Evolutionary conservation across 2,797 vertebrate species (phyloP).

Genomic region (Yasuhikotakia modesta): DNA sequence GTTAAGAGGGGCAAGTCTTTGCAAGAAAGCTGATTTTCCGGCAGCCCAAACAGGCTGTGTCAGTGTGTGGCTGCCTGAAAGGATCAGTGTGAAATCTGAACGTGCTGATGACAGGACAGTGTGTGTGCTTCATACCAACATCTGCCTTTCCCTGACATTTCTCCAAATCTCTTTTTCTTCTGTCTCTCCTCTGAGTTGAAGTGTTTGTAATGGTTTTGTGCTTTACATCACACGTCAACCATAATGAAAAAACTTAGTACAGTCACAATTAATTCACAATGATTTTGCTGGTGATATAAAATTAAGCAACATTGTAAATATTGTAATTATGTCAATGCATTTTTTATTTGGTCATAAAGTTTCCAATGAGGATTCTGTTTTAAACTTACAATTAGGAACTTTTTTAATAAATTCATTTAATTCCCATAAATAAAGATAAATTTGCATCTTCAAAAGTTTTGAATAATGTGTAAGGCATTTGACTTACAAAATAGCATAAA

Average conservation of each 20-base stretch:
- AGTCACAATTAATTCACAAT: not conserved
- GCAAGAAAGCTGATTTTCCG: constrained; percentile 55
- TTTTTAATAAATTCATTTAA: too few species aligned
- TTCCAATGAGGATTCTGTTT: too few species aligned
- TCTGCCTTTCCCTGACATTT: not conserved
- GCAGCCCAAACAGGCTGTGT: constrained; percentile 30
- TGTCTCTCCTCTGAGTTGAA: not conserved
- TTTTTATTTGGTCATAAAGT: too few species aligned
- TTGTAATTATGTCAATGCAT: too few species aligned
- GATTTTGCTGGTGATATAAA: not conserved
- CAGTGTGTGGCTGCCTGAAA: constrained; percentile 33
- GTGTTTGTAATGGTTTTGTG: not conserved
- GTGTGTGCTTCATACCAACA: too few species aligned
- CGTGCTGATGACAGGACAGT: too few species aligned
- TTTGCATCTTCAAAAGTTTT: too few species aligned
- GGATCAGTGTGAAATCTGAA: constrained; percentile 41
- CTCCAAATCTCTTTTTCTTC: not conserved
- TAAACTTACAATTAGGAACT: too few species aligned
- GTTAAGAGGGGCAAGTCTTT: constrained; percentile 45
- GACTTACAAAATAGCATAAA: too few species aligned
- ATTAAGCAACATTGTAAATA: not conserved
- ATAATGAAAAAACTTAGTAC: not conserved
- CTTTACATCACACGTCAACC: not conserved
- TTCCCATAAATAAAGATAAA: too few species aligned
- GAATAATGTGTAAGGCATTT: too few species aligned